phyloP scores from a whole-genome alignment of 2,797 vertebrate genomes.

The Graptemys geographica region DNA sequence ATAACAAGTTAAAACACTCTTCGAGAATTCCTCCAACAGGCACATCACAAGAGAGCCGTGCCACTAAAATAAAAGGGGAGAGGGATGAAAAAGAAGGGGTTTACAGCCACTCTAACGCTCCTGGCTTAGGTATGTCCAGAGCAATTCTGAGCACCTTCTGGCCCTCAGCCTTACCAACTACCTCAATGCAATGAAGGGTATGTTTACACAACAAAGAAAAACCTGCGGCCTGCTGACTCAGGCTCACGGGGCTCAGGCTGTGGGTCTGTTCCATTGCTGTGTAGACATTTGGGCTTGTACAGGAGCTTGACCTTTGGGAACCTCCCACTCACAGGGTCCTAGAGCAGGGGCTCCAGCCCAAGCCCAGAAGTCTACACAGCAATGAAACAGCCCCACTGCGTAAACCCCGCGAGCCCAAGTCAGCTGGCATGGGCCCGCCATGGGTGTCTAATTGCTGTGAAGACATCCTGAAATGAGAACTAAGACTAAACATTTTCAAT shows the following conservation, averaged over 20 bases:
- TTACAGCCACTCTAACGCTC: not conserved
- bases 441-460: no score
- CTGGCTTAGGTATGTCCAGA: not conserved
- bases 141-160: not conserved
- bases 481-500: not conserved
- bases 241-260: not conserved
- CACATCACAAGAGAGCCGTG: not conserved
- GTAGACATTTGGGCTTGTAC: not conserved
- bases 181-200: not conserved
- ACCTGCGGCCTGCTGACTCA: not conserved
- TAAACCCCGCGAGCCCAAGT: no score
- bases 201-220: not conserved
- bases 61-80: slow-evolving; percentile 30
- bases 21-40: not conserved
- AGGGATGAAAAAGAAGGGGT: not conserved
- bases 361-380: not conserved
- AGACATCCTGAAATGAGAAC: not conserved
- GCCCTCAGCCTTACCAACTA: not conserved
- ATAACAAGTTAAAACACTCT: not conserved
- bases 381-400: not conserved
- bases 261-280: not conserved
- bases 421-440: no score
- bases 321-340: not conserved
- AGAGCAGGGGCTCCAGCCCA: not conserved
- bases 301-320: not conserved